Conservation (phyloP, 2,888 invertebrate species). For the Amblyjoppa fuscipennis region DNA sequence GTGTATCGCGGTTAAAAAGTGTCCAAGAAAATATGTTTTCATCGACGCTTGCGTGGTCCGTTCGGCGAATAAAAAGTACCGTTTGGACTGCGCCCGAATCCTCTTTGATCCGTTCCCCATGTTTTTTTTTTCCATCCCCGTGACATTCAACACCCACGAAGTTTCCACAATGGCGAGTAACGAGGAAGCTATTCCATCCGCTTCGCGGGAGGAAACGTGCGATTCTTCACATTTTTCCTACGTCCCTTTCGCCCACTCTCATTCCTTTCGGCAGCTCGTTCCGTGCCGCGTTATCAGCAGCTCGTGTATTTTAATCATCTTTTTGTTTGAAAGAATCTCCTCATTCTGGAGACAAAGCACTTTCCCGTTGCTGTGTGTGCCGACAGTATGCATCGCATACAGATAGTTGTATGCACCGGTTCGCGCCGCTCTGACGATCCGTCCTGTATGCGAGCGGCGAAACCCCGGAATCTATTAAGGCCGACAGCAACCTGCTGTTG, state of each 20-base stretch:
- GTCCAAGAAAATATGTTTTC: no score
- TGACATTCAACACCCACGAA: no score
- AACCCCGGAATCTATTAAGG: conserved; percentile 52
- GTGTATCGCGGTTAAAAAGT: no score
- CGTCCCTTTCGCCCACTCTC: neutral
- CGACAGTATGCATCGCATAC: conserved; percentile 6
- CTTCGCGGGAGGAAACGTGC: no score
- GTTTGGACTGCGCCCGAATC: no score
- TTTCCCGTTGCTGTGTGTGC: neutral
- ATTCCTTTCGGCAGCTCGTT: neutral
- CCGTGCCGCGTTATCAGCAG: neutral
- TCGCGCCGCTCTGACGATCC: conserved; percentile 13
- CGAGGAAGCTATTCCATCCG: no score
- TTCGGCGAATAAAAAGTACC: no score
- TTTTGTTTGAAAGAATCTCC: conserved; percentile 14
- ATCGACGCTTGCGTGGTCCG: no score
- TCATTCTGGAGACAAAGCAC: neutral
- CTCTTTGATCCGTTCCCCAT: no score
- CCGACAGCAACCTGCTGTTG: conserved; percentile 28
- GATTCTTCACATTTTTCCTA: neutral
- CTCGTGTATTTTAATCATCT: conserved; percentile 41
- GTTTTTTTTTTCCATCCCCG: no score
- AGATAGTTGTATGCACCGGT: neutral
- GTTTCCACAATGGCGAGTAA: no score
- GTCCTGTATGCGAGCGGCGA: conserved; percentile 21